Base-by-base conservation (phyloP, 1,140 invertebrate genomes). In the Pogonomyrmex californicus region DNA sequence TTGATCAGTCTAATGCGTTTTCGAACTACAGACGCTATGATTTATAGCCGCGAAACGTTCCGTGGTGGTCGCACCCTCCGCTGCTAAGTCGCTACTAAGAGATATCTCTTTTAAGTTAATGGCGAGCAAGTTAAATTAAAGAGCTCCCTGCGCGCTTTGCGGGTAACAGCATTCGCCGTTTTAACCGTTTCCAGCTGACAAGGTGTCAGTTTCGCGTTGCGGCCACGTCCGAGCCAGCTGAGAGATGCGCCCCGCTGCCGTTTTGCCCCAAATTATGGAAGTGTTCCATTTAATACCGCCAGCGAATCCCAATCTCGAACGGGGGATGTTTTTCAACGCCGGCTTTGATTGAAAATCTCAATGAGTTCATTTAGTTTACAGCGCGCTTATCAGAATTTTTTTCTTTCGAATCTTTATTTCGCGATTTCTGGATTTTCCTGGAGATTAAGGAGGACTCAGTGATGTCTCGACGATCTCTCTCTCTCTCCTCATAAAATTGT, bases 121-220 rank as follows among this genome's bases (percentile, higher is more conserved):
- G 56, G 33, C 41, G 30, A 60, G 30, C 54, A 51, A 33, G 54
- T 60, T 83, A 54, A 73, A 75, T 83, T 49, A 75, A 83, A 83
- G 79, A 83, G 68, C 68, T 36, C 17, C 23, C 17, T 56, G 30
- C 66, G 36, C 44, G 68, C 44, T 83, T 83, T 49, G 68, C 68
- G 79, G 41, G 33, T 54, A 83, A 73, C 51, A 82, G 54, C 41
- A 10, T 75, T 60, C 54, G 17, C 23, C 56, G 17, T 83, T 83
- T 75, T 75, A 73, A 49, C 79, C 17, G 30, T 75, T 83, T 23
- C 10, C 79, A 12, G 54, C 68, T 83, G 79, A 83, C 79, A 62
- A 60, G 56, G 41, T 60, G 79, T 58, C 79, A 83, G 68, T 75
- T 83, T 75, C 79, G 47, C 79, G 33, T 75, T 83, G 68, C 68